These are phyloP conservation scores for Drosophila parvula DNA, from an alignment of 1,140 invertebrate genomes.

Conservation along the genomic window DNA sequence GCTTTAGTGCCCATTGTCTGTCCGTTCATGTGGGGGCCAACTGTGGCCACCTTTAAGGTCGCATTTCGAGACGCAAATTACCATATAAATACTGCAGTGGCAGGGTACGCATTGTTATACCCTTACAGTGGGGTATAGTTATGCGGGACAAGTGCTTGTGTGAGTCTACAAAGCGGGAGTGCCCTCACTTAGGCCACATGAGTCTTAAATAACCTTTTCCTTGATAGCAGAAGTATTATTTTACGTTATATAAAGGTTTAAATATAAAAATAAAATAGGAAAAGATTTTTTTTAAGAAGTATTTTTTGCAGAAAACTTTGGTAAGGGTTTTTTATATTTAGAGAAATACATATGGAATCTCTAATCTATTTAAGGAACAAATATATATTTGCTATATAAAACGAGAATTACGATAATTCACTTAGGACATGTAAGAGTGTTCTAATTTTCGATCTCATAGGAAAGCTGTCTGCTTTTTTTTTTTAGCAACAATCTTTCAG, in stretches of 20 bases:
- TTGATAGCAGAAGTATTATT: not conserved
- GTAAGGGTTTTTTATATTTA: too few relatives aligned
- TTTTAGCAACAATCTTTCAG: conserved; percentile 1
- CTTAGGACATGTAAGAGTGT: not conserved
- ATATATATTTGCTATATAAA: not conserved
- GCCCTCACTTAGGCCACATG: not conserved
- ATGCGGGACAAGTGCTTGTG: too few relatives aligned
- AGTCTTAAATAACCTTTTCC: not conserved
- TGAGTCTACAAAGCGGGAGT: not conserved
- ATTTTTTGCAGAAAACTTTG: too few relatives aligned
- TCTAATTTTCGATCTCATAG: not conserved
- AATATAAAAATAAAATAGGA: not conserved
- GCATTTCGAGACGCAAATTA: conserved; percentile 46
- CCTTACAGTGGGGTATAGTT: not conserved
- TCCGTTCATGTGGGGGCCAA: conserved; percentile 31
- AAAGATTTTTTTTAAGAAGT: not conserved
- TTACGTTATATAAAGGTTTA: too few relatives aligned
- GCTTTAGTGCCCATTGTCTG: conserved; percentile 55
- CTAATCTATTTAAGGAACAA: not conserved
- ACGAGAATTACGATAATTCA: too few relatives aligned
- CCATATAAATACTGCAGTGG: conserved; percentile 38
- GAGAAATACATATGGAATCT: not conserved
- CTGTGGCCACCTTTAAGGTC: conserved; percentile 45
- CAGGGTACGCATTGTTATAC: conserved; percentile 13
- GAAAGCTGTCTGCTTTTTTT: conserved; percentile 11